These are phyloP conservation scores for Gopherus evgoodei DNA, from an alignment of 2,113 vertebrate genomes.

Conservation along the genomic window DNA sequence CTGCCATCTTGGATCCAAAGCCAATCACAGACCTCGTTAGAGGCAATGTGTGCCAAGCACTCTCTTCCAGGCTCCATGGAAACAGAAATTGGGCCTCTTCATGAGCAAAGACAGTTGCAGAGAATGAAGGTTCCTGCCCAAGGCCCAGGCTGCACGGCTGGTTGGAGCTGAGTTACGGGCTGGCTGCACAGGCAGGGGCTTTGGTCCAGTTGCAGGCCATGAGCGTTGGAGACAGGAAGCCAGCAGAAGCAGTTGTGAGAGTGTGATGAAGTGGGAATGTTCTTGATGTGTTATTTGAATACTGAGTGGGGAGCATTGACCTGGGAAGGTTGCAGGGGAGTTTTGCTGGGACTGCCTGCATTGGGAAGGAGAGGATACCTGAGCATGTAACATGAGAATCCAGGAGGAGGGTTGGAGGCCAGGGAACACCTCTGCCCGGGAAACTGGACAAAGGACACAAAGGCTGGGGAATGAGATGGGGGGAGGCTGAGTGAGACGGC, in stretches of 20 bases:
- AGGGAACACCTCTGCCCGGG: no score
- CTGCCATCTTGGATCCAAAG: background rate
- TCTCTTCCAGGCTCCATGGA: background rate
- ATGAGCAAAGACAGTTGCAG: background rate
- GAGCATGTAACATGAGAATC: no score
- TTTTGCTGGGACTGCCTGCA: no score
- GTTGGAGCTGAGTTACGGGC: background rate
- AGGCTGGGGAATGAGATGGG: no score
- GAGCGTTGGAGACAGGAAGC: background rate
- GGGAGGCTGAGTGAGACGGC: no score
- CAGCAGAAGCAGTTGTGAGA: background rate
- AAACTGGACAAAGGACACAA: no score
- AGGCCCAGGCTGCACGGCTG: background rate
- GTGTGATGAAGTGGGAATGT: no score
- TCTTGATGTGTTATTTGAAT: no score
- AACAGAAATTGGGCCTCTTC: background rate
- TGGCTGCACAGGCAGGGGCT: background rate
- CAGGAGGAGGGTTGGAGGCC: no score
- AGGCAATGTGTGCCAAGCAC: background rate
- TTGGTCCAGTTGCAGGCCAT: background rate
- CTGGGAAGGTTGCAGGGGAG: no score
- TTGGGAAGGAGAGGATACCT: no score
- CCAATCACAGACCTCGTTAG: background rate
- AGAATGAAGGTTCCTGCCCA: background rate
- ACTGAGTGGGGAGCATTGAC: no score